These are phyloP conservation scores for Danaus chrysippus DNA, from an alignment of 2,888 invertebrate species.

Conservation along the genomic window DNA sequence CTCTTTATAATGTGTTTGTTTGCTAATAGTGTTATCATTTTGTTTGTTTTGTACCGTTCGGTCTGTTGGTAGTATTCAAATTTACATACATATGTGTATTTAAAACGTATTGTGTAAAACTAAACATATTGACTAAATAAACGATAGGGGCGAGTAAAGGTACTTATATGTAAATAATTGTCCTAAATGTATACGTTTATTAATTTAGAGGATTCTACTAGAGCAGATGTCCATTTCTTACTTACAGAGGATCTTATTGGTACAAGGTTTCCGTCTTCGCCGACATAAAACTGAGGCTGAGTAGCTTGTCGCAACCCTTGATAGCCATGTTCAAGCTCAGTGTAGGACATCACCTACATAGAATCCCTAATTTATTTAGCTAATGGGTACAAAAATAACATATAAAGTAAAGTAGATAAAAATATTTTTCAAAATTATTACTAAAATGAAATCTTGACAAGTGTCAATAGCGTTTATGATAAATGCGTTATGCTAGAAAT, in stretches of 20 bases:
- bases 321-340: slow-evolving; percentile 95
- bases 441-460: slow-evolving; percentile 5
- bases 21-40: slow-evolving; percentile 20
- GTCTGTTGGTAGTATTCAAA: slow-evolving; percentile 11
- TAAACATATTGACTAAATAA: slow-evolving; percentile 4
- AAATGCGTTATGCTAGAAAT: background rate
- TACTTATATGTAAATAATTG: background rate
- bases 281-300: slow-evolving; percentile 85
- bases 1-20: slow-evolving; percentile 24
- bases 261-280: slow-evolving; percentile 82
- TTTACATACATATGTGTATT: slow-evolving; percentile 10
- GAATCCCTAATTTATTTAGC: slow-evolving; percentile 31
- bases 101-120: slow-evolving; percentile 6
- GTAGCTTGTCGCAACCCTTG: slow-evolving; percentile 88
- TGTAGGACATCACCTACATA: slow-evolving; percentile 89
- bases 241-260: slow-evolving; percentile 80
- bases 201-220: background rate
- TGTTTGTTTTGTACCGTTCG: slow-evolving; percentile 20
- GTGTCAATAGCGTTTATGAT: background rate
- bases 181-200: slow-evolving; percentile 9
- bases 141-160: background rate
- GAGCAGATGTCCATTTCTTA: slow-evolving; percentile 33
- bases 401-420: slow-evolving; percentile 11
- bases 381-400: slow-evolving; percentile 14
- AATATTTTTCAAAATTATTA: slow-evolving; percentile 11